Percentiles rank a stretch among this genome's conserved stretches.
Evolutionary conservation across 2,797 vertebrate species (phyloP).

Genomic region (Anas georgica): DNA sequence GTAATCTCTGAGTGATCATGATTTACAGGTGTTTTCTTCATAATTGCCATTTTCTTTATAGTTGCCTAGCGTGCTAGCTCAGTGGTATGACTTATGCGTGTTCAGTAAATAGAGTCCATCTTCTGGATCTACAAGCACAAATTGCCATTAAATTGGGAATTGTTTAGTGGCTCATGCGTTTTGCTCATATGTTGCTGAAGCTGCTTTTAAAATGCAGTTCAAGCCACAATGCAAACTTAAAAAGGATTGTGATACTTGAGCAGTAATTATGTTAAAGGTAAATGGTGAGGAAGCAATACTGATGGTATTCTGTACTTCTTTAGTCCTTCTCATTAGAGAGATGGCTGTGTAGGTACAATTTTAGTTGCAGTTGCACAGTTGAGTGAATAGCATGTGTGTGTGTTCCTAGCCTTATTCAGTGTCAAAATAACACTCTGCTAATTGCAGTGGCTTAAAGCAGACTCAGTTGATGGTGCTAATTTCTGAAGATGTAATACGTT

Average conservation of each 20-base stretch:
- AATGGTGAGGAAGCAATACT: neutral
- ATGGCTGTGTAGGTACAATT: neutral
- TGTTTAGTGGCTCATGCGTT: rapidly evolving
- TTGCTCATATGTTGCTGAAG: neutral
- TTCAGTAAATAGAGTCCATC: neutral
- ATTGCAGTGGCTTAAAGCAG: neutral
- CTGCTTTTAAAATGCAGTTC: neutral
- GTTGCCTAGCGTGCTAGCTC: neutral
- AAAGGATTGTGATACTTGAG: neutral
- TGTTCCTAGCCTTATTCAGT: neutral
- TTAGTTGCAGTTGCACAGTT: neutral
- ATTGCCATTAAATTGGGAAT: neutral
- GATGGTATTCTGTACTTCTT: neutral
- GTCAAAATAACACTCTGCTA: neutral
- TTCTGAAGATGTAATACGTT: neutral
- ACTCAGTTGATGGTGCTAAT: neutral
- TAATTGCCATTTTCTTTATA: neutral
- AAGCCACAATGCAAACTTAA: neutral
- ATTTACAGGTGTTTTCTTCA: neutral
- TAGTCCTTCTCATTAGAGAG: neutral
- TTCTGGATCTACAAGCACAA: neutral
- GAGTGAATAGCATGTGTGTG: neutral
- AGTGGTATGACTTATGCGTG: neutral
- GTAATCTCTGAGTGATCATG: rapidly evolving
- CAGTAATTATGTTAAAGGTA: neutral